Conservation (phyloP, 2,113 vertebrate genomes). For the Rhabdomys dilectus region DNA sequence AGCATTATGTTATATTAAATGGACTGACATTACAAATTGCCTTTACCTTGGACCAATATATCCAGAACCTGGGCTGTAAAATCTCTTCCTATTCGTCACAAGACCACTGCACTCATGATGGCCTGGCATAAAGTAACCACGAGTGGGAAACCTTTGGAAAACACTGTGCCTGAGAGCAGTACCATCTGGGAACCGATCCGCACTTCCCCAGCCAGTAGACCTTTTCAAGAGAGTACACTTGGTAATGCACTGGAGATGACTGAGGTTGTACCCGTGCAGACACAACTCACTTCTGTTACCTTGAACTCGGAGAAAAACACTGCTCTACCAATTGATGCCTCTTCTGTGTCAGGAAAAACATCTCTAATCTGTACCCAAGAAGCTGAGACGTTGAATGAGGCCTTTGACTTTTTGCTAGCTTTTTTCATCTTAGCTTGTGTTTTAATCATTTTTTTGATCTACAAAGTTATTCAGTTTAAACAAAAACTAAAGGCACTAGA, state of each 20-base stretch:
- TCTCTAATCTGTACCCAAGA: constrained; percentile 85
- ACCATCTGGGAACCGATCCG: constrained; percentile 74
- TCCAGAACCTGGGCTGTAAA: constrained; percentile 65
- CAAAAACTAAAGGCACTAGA: constrained; percentile 84
- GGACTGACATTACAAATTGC: constrained; percentile 83
- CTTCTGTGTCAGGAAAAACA: constrained; percentile 84
- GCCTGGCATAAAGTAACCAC: constrained; percentile 77
- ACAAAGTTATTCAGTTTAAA: constrained; percentile 87
- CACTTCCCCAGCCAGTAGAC: constrained; percentile 57
- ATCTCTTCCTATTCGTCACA: constrained; percentile 27
- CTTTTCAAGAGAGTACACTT: constrained; percentile 73
- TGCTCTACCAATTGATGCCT: constrained; percentile 72
- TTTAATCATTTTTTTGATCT: constrained; percentile 87
- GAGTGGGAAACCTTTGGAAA: constrained; percentile 66
- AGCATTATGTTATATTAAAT: constrained; percentile 79
- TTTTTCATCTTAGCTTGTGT: constrained; percentile 90
- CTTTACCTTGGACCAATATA: constrained; percentile 51
- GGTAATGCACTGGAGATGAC: constrained; percentile 68
- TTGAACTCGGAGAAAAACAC: constrained; percentile 71
- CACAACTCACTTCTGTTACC: constrained; percentile 81
- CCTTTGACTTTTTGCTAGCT: constrained; percentile 89
- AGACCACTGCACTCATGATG: constrained; percentile 79
- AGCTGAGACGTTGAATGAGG: constrained; percentile 86
- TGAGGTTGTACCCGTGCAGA: constrained; percentile 73
- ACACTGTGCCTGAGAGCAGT: constrained; percentile 33